These are phyloP conservation scores for Taurulus bubalis DNA, from an alignment of 2,113 vertebrate species.

Conservation along the genomic window DNA sequence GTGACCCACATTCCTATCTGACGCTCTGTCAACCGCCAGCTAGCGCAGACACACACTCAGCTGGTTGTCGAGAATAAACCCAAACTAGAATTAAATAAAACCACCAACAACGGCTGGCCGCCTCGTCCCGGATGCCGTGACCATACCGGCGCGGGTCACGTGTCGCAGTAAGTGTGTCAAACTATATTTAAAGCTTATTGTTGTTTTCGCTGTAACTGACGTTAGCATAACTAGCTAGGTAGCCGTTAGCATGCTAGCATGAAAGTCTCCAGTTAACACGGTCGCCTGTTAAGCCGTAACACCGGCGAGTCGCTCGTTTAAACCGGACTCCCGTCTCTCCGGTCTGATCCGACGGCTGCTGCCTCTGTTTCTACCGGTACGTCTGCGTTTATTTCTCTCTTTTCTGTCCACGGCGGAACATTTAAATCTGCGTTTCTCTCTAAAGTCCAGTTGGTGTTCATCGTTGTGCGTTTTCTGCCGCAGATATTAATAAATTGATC, in stretches of 20 bases:
- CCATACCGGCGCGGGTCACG: neutral
- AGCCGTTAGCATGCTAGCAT: slow-evolving; percentile 52
- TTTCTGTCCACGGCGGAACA: too few species aligned
- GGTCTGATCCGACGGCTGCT: too few species aligned
- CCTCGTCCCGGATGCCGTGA: neutral
- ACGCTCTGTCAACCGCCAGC: slow-evolving; percentile 3
- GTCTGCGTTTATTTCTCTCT: too few species aligned
- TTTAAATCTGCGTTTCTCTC: too few species aligned
- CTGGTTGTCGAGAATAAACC: neutral
- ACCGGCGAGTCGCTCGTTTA: too few species aligned
- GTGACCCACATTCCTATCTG: slow-evolving; percentile 85
- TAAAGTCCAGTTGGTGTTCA: too few species aligned
- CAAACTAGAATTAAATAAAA: neutral
- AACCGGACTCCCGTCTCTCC: too few species aligned
- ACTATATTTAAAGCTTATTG: slow-evolving; percentile 25
- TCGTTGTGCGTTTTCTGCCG: too few species aligned
- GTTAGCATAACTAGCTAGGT: slow-evolving; percentile 56
- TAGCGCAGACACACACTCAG: slow-evolving; percentile 47
- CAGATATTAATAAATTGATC: too few species aligned
- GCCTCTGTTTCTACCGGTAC: too few species aligned
- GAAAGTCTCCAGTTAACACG: too few species aligned
- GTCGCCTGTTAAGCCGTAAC: too few species aligned
- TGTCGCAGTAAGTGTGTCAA: slow-evolving; percentile 41
- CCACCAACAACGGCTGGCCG: neutral
- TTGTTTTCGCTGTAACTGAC: slow-evolving; percentile 29